phyloP scores from a whole-genome alignment of 2,888 invertebrate species.

The Didymodactylos carnosus region DNA sequence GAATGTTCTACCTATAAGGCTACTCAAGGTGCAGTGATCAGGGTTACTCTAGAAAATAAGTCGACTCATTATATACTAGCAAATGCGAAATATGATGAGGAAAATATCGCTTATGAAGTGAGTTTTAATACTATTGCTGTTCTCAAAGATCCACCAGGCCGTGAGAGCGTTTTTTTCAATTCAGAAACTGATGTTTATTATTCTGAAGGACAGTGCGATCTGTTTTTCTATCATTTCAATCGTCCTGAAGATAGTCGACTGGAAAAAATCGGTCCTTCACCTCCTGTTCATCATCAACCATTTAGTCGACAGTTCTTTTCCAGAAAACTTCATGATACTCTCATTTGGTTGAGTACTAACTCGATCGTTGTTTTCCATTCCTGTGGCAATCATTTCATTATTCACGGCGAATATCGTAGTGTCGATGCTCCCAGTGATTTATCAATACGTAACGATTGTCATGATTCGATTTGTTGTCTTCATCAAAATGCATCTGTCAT shows the following conservation, averaged over 20 bases:
- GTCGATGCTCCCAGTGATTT: rapidly evolving
- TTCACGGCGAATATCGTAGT: neutral
- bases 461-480: neutral
- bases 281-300: neutral
- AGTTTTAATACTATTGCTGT: neutral
- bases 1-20: neutral
- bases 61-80: neutral
- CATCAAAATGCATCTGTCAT: neutral
- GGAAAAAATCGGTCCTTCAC: neutral
- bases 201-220: neutral
- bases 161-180: neutral
- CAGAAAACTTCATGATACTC: neutral
- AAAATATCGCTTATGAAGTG: too few relatives aligned
- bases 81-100: too few relatives aligned
- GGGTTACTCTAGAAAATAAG: neutral
- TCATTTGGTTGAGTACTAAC: neutral
- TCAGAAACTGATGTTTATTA: neutral
- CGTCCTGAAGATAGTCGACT: neutral
- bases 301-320: neutral
- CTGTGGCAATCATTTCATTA: neutral
- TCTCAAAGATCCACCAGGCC: neutral
- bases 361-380: neutral
- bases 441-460: neutral
- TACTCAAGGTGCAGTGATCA: rapidly evolving
- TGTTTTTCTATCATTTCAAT: neutral